These are phyloP conservation scores for Caenorhabditis japonica DNA, from an alignment of 2,888 invertebrate species.

Conservation along the genomic window DNA sequence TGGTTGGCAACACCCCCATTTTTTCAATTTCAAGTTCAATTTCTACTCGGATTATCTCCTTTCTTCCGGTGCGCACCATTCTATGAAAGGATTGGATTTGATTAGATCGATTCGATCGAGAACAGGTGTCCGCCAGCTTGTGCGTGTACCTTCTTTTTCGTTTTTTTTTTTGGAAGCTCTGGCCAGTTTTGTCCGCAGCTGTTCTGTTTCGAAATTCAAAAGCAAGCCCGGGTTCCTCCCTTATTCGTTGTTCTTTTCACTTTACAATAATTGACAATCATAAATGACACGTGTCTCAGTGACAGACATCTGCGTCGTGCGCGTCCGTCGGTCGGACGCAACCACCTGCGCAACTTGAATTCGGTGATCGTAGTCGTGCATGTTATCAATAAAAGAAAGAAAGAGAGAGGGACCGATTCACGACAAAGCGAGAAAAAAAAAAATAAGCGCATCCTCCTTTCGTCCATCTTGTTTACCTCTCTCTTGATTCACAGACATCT, in stretches of 20 bases:
- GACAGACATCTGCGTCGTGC: constrained; percentile 33
- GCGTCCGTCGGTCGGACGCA: background rate
- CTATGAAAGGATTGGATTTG: no score
- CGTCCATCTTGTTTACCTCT: no score
- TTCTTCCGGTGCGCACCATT: no score
- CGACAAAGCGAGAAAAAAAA: background rate
- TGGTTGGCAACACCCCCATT: constrained; percentile 18
- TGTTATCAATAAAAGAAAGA: background rate
- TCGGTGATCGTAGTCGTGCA: background rate
- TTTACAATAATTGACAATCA: constrained; percentile 45
- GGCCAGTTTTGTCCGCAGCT: constrained; percentile 2
- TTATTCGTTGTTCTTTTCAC: constrained; percentile 12
- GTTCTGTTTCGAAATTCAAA: constrained; percentile 8
- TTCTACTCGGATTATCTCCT: background rate
- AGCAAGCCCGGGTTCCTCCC: background rate
- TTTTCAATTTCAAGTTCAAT: background rate
- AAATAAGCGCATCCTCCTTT: background rate
- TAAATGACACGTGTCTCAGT: constrained; percentile 43
- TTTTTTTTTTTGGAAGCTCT: background rate
- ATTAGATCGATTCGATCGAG: no score
- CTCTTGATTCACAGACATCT: no score
- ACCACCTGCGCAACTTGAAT: constrained; percentile 42
- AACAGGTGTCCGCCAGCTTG: no score
- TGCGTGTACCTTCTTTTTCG: no score
- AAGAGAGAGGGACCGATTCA: background rate